Percentiles rank a stretch among this genome's conserved stretches.
phyloP scores from a whole-genome alignment of 1,140 invertebrate genomes.

The Neodiprion virginianus region DNA sequence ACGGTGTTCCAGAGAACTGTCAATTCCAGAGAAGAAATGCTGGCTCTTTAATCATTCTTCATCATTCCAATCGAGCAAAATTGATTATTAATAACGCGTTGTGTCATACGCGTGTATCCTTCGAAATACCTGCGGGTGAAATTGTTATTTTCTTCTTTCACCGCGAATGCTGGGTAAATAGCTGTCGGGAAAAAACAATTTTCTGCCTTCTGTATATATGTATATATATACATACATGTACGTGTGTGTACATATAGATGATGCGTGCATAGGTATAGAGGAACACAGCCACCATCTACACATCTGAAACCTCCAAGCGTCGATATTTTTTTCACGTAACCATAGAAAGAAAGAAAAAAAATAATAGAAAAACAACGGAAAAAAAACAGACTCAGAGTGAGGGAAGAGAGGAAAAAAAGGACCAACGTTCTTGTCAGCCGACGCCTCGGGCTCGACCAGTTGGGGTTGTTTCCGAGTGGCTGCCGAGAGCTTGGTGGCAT shows the following conservation, averaged over 20 bases:
- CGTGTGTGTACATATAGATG: background rate
- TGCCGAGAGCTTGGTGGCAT: background rate
- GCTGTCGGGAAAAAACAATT: background rate
- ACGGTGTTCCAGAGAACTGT: too few relatives aligned
- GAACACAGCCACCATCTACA: too few relatives aligned
- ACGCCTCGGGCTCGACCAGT: background rate
- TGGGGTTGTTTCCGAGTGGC: background rate
- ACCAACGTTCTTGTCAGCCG: background rate
- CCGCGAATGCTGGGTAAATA: background rate
- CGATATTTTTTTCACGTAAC: background rate
- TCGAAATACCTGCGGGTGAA: background rate
- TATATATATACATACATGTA: background rate
- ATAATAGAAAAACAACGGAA: background rate
- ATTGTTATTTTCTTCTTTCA: background rate
- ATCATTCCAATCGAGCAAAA: too few relatives aligned
- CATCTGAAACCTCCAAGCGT: background rate
- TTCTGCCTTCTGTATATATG: background rate
- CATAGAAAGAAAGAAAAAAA: background rate
- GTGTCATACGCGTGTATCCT: background rate
- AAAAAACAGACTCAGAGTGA: background rate
- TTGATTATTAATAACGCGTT: too few relatives aligned
- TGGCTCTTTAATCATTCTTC: too few relatives aligned
- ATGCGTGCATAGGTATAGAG: too few relatives aligned
- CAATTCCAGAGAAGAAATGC: too few relatives aligned
- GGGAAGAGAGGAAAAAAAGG: too few relatives aligned